A percentile compares a stretch with the other conserved stretches of the same genome.
phyloP scores from a whole-genome alignment of 1,140 invertebrate genomes.

The Galendromus occidentalis region DNA sequence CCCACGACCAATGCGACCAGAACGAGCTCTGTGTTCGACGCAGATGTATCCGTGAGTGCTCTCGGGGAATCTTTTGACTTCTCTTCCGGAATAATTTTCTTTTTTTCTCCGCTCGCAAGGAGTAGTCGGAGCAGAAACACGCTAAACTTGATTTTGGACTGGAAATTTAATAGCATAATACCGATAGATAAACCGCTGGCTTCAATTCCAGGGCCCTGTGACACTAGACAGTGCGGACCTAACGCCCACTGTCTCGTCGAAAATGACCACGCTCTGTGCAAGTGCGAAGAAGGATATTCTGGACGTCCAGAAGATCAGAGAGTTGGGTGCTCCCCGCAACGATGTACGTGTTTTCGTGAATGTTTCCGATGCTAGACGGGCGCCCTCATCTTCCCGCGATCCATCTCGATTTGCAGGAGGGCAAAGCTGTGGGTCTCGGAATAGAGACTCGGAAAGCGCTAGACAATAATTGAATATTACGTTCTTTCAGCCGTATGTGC shows the following conservation, averaged over 20 bases:
- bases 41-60: neutral
- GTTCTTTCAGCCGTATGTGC: slow-evolving; percentile 50
- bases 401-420: slow-evolving; percentile 14
- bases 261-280: slow-evolving; percentile 59
- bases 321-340: slow-evolving; percentile 17
- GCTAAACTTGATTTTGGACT: no score
- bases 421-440: slow-evolving; percentile 16
- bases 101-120: no score
- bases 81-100: no score
- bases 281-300: slow-evolving; percentile 52
- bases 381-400: no score
- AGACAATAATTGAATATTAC: neutral
- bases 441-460: neutral
- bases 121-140: no score
- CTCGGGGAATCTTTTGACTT: no score
- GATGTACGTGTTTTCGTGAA: slow-evolving; percentile 17
- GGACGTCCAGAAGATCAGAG: slow-evolving; percentile 48
- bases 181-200: no score
- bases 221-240: slow-evolving; percentile 64
- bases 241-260: slow-evolving; percentile 63
- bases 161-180: no score
- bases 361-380: no score
- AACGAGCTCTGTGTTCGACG: slow-evolving; percentile 3
- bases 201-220: slow-evolving; percentile 48
- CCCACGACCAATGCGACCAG: neutral